A percentile compares a stretch with the other conserved stretches of the same genome.
Conservation (phyloP, 2,888 invertebrate species). For the Cerastis leucographa region DNA sequence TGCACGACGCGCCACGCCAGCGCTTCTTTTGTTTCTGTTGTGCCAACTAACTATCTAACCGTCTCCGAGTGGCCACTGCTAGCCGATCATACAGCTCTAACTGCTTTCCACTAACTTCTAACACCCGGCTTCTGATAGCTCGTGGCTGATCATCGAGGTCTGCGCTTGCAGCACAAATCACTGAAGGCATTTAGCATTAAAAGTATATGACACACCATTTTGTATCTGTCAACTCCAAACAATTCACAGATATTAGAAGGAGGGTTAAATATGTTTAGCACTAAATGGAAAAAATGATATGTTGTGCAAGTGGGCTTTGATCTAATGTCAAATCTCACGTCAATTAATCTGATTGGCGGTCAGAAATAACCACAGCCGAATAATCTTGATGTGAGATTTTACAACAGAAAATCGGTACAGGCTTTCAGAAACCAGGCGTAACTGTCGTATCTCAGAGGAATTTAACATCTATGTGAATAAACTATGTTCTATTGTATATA, state of each 20-base stretch:
- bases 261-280: neutral
- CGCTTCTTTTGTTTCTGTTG: constrained; percentile 81
- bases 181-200: neutral
- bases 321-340: neutral
- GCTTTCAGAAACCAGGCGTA: constrained; percentile 31
- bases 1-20: constrained; percentile 71
- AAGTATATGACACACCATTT: neutral
- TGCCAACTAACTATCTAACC: constrained; percentile 69
- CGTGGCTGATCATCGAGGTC: neutral
- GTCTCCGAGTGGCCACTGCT: constrained; percentile 72
- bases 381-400: constrained; percentile 4
- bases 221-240: neutral
- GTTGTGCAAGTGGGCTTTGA: neutral
- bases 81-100: constrained; percentile 79
- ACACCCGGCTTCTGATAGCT: constrained; percentile 23
- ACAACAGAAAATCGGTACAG: constrained; percentile 20
- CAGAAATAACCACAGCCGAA: neutral
- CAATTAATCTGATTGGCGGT: neutral
- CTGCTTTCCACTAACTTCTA: constrained; percentile 81
- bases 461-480: constrained; percentile 51
- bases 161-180: neutral
- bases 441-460: constrained; percentile 72
- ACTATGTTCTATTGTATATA: constrained; percentile 56
- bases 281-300: neutral
- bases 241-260: neutral